Conservation (phyloP, 2,113 vertebrate species). For the Centropus unirufus region DNA sequence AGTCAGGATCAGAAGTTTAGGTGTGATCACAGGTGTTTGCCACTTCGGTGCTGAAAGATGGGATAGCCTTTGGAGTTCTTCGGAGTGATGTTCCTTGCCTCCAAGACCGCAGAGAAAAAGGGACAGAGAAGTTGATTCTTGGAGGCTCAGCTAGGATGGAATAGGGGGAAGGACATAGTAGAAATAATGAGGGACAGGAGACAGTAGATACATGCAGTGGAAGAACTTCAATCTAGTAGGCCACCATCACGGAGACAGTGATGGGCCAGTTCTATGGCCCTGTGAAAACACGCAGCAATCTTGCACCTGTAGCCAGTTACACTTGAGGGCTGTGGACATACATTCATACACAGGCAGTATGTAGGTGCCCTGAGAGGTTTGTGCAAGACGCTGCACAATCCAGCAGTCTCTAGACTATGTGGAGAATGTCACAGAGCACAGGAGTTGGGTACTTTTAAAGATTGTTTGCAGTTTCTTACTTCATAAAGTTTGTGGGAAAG, state of each 20-base stretch:
- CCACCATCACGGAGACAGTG: rapidly evolving
- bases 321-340: background rate
- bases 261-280: background rate
- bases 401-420: background rate
- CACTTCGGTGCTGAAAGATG: background rate
- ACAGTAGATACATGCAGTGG: background rate
- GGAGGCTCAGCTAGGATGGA: background rate
- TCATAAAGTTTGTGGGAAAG: background rate
- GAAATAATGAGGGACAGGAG: background rate
- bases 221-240: background rate
- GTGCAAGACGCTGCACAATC: background rate
- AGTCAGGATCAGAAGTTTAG: background rate
- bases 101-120: background rate
- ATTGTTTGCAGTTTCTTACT: background rate
- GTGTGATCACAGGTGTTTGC: background rate
- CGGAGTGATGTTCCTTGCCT: background rate
- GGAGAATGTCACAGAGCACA: background rate
- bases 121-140: background rate
- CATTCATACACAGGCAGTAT: background rate
- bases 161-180: rapidly evolving
- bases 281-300: background rate
- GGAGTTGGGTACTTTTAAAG: background rate
- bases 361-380: background rate
- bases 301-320: background rate
- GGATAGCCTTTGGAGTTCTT: background rate